Conservation (phyloP, 2,113 vertebrate species). For the Smithornis capensis region DNA sequence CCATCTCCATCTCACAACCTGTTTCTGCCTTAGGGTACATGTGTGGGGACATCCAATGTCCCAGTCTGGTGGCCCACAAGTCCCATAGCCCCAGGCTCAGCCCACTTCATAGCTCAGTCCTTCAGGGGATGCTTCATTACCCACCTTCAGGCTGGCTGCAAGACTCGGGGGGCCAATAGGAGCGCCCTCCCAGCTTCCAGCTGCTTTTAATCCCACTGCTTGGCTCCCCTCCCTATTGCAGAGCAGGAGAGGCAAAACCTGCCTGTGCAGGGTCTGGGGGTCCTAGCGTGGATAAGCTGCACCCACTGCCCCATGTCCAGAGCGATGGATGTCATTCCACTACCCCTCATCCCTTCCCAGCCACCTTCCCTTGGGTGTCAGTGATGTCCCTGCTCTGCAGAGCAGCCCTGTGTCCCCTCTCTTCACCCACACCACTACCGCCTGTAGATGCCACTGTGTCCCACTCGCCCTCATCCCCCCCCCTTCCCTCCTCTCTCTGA, state of each 20-base stretch:
- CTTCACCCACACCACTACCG: not conserved
- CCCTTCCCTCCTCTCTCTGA: slow-evolving; percentile 66
- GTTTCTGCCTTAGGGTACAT: rapidly evolving
- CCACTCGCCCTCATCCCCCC: not conserved
- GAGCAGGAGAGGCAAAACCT: not conserved
- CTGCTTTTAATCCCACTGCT: not conserved
- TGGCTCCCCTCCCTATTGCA: rapidly evolving
- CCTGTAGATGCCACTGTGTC: not conserved
- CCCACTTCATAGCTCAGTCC: rapidly evolving
- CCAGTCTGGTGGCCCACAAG: not conserved
- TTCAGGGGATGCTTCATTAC: rapidly evolving
- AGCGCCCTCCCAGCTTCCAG: not conserved
- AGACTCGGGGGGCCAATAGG: not conserved
- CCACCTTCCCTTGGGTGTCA: not conserved
- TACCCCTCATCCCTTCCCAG: not conserved
- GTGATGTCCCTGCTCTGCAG: not conserved
- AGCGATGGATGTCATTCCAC: not conserved
- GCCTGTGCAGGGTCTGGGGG: rapidly evolving
- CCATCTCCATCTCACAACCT: not conserved
- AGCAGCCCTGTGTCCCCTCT: slow-evolving; percentile 51
- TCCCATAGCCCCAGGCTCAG: not conserved
- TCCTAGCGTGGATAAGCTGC: rapidly evolving
- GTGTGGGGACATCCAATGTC: not conserved
- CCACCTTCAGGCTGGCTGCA: not conserved
- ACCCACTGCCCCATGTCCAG: rapidly evolving